A percentile compares a stretch with the other conserved stretches of the same genome.
Evolutionary conservation across 2,888 invertebrate genomes (phyloP).

Genomic region (Spisula solida): DNA sequence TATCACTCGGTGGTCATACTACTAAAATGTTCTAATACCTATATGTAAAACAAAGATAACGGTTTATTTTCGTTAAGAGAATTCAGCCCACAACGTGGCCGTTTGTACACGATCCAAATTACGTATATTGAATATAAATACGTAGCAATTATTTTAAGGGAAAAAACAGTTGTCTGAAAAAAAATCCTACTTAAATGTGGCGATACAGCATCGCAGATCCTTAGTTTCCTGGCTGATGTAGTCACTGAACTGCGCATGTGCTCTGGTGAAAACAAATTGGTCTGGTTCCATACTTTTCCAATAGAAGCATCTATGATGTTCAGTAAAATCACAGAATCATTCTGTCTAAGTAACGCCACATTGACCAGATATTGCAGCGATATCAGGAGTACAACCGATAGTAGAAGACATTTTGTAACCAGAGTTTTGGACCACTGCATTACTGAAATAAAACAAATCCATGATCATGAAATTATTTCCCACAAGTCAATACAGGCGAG

Average conservation of each 20-base stretch:
- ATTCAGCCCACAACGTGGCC: not conserved
- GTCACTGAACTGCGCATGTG: not conserved
- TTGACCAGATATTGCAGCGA: conserved; percentile 60
- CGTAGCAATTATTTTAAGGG: not conserved
- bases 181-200: conserved; percentile 67
- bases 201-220: conserved; percentile 64
- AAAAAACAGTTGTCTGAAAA: not conserved
- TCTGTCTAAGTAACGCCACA: conserved; percentile 40
- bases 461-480: not conserved
- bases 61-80: not conserved
- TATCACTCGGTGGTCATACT: too few relatives aligned
- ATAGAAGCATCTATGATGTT: conserved; percentile 34
- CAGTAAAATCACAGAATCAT: conserved; percentile 33
- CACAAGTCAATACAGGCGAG: too few relatives aligned
- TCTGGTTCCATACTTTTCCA: conserved; percentile 29
- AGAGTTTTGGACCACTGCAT: conserved; percentile 34
- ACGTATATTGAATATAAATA: not conserved
- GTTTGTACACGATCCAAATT: not conserved
- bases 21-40: too few relatives aligned
- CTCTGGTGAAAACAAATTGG: conserved; percentile 13
- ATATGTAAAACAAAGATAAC: too few relatives aligned
- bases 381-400: conserved; percentile 44
- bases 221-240: conserved; percentile 9
- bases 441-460: conserved; percentile 27
- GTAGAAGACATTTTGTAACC: conserved; percentile 36